phyloP scores from a whole-genome alignment of 2,888 invertebrate species.

The Napeogenes sylphis region DNA sequence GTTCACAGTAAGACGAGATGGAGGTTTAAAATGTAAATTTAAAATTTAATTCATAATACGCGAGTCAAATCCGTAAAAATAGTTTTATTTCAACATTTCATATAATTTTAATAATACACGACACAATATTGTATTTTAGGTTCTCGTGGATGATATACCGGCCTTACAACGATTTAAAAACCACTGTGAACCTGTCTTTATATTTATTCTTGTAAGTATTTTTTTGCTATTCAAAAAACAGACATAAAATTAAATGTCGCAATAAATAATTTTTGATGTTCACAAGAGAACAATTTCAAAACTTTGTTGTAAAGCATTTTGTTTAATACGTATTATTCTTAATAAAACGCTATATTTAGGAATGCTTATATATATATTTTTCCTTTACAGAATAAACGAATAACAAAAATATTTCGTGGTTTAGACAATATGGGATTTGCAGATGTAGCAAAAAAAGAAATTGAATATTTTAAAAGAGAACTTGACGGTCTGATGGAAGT shows the following conservation, averaged over 20 bases:
- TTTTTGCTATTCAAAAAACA: neutral
- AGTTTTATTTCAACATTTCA: too few relatives aligned
- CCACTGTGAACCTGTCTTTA: conserved; percentile 60
- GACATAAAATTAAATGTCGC: too few relatives aligned
- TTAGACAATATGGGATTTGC: conserved; percentile 52
- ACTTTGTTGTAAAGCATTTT: too few relatives aligned
- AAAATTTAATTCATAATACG: too few relatives aligned
- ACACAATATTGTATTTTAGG: conserved; percentile 38
- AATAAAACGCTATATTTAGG: neutral
- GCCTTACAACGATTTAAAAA: conserved; percentile 48
- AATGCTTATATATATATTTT: neutral
- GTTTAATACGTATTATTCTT: too few relatives aligned
- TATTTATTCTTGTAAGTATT: conserved; percentile 58
- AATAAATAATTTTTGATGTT: too few relatives aligned
- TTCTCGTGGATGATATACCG: conserved; percentile 56
- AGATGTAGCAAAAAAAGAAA: conserved; percentile 49
- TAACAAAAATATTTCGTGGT: conserved; percentile 57
- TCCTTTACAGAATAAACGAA: conserved; percentile 47
- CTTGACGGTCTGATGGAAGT: conserved; percentile 36
- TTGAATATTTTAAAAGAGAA: conserved; percentile 37
- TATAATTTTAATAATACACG: too few relatives aligned
- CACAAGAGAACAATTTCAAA: too few relatives aligned
- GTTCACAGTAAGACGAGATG: too few relatives aligned
- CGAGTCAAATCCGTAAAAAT: too few relatives aligned
- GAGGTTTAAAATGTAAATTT: too few relatives aligned